phyloP scores from a whole-genome alignment of 2,888 invertebrate genomes.

The Himalopsyche tibetana region DNA sequence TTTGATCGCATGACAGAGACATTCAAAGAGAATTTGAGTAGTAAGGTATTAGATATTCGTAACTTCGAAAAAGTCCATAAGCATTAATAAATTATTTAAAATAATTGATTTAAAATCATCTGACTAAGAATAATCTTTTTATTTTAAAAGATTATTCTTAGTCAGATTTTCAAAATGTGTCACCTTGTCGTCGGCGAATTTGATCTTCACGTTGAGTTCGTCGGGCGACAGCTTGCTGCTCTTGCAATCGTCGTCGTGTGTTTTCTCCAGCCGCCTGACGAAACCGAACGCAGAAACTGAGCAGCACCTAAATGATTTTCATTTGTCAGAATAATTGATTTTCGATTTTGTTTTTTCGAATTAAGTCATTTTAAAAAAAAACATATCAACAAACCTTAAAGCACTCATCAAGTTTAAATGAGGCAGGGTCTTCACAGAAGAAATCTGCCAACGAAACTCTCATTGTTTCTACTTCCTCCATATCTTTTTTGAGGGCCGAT shows the following conservation, averaged over 20 bases:
- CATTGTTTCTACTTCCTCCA: conserved; percentile 89
- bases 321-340: conserved; percentile 2
- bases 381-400: conserved; percentile 80
- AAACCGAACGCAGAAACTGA: conserved; percentile 92
- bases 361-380: background rate
- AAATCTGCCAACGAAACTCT: conserved; percentile 90
- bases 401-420: conserved; percentile 96
- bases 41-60: no score
- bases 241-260: conserved; percentile 86
- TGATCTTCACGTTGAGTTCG: conserved; percentile 86
- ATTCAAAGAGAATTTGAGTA: no score
- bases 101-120: no score
- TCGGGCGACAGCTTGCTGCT: conserved; percentile 90
- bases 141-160: no score
- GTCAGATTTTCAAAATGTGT: conserved; percentile 42
- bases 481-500: conserved; percentile 84
- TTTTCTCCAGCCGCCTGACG: conserved; percentile 91
- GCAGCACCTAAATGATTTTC: conserved; percentile 76
- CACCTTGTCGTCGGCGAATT: conserved; percentile 79
- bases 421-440: conserved; percentile 94
- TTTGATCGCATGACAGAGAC: no score
- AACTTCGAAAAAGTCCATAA: no score
- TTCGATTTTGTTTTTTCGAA: background rate
- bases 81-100: no score
- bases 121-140: no score